Evolutionary conservation across 2,888 invertebrate species (phyloP).

Genomic region (Ephialtes manifestator): DNA sequence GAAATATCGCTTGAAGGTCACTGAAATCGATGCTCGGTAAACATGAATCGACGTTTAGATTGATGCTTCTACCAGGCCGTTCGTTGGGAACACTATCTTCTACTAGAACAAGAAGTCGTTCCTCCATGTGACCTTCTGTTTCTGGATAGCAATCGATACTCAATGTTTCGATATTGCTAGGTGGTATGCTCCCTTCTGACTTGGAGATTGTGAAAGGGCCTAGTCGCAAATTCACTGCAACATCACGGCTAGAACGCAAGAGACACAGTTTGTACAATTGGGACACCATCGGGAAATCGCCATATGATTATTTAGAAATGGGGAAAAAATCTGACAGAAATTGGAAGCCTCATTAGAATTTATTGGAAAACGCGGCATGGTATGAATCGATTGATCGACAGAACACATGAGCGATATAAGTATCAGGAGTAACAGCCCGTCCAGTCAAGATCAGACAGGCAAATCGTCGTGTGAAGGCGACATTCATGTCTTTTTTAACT

Average conservation of each 20-base stretch:
- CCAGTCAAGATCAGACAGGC: no score
- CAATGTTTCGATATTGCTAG: slow-evolving; percentile 80
- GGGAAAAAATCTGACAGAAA: no score
- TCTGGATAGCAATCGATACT: slow-evolving; percentile 83
- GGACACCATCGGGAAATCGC: no score
- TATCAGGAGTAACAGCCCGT: no score
- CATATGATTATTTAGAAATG: no score
- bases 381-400: no score
- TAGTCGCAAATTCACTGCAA: slow-evolving; percentile 73
- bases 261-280: neutral
- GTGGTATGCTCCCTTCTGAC: slow-evolving; percentile 82
- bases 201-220: slow-evolving; percentile 84
- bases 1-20: slow-evolving; percentile 88
- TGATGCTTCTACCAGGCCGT: slow-evolving; percentile 86
- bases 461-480: no score
- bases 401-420: no score
- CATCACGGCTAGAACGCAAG: slow-evolving; percentile 19
- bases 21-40: slow-evolving; percentile 88
- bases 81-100: slow-evolving; percentile 86
- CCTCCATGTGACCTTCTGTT: slow-evolving; percentile 80
- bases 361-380: no score
- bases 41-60: slow-evolving; percentile 87
- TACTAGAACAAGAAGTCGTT: slow-evolving; percentile 82
- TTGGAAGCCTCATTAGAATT: no score
- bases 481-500: no score